Evolutionary conservation across 2,113 vertebrate species (phyloP).

Genomic region (Leucosticte australis): DNA sequence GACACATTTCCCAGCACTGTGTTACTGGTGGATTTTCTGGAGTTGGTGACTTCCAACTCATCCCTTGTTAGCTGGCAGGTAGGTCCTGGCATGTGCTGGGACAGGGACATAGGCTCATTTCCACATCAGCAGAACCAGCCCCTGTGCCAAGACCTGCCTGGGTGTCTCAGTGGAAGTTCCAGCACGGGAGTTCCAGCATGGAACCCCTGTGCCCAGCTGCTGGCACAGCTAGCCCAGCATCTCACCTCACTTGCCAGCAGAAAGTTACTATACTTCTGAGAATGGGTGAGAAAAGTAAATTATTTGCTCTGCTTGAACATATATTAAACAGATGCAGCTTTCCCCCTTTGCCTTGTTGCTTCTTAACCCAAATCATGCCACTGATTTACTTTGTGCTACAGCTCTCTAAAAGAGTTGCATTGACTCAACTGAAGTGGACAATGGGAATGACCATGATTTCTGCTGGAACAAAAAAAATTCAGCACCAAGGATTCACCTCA

Average conservation of each 20-base stretch:
- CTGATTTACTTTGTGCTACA: not conserved
- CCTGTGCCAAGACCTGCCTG: not conserved
- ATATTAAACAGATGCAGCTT: not conserved
- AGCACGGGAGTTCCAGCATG: not conserved
- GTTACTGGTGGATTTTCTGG: not conserved
- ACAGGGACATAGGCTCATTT: not conserved
- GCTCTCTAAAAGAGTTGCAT: not conserved
- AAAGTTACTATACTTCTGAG: not conserved
- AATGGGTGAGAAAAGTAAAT: not conserved
- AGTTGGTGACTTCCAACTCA: not conserved
- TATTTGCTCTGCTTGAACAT: not conserved
- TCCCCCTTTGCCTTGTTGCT: not conserved
- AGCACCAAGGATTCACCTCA: not conserved
- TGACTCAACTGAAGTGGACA: not conserved
- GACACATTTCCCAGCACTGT: not conserved
- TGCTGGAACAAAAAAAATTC: not conserved
- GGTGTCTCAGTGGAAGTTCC: not conserved
- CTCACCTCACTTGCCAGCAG: not conserved
- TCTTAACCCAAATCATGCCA: not conserved
- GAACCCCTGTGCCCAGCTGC: not conserved
- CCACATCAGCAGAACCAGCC: not conserved
- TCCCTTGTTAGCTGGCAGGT: not conserved
- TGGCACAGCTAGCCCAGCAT: not conserved
- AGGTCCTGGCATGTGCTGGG: not conserved
- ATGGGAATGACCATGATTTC: not conserved